phyloP scores from a whole-genome alignment of 2,113 vertebrate species.

The Columbina picui region DNA sequence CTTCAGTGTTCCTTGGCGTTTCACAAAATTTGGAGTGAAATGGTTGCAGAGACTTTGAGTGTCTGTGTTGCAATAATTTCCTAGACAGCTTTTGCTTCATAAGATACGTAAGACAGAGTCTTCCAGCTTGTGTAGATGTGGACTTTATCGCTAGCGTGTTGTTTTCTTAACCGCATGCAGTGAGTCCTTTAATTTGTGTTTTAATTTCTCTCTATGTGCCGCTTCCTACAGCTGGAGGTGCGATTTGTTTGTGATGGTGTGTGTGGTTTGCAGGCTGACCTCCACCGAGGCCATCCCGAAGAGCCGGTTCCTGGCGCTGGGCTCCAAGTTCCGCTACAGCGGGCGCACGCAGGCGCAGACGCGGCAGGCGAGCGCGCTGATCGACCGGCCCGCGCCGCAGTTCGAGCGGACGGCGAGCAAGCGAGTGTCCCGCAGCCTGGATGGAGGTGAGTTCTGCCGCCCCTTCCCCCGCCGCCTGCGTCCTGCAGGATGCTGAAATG shows the following conservation, averaged over 20 bases:
- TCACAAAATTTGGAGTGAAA: background rate
- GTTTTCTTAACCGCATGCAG: background rate
- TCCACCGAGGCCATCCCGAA: slow-evolving; percentile 94
- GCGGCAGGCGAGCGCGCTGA: slow-evolving; percentile 93
- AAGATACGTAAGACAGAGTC: background rate
- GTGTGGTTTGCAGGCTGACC: slow-evolving; percentile 80
- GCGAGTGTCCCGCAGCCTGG: slow-evolving; percentile 91
- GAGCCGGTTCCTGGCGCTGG: slow-evolving; percentile 90
- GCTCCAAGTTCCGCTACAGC: slow-evolving; percentile 97
- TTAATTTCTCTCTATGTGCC: background rate
- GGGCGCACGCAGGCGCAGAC: slow-evolving; percentile 96
- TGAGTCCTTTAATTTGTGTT: background rate
- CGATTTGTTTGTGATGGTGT: background rate
- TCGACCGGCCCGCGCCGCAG: slow-evolving; percentile 91
- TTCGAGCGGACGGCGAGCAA: slow-evolving; percentile 96
- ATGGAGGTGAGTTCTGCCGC: slow-evolving; percentile 84
- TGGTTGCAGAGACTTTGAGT: background rate
- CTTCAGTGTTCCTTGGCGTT: background rate
- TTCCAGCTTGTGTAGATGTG: background rate
- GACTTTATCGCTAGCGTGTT: accelerated
- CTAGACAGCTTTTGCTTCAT: background rate
- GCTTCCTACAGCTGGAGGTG: background rate
- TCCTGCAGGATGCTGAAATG: background rate
- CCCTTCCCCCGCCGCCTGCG: background rate
- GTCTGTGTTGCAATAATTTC: background rate